These are phyloP conservation scores for Leptinotarsa tumamoca DNA, from an alignment of 2,888 invertebrate genomes.

Conservation along the genomic window DNA sequence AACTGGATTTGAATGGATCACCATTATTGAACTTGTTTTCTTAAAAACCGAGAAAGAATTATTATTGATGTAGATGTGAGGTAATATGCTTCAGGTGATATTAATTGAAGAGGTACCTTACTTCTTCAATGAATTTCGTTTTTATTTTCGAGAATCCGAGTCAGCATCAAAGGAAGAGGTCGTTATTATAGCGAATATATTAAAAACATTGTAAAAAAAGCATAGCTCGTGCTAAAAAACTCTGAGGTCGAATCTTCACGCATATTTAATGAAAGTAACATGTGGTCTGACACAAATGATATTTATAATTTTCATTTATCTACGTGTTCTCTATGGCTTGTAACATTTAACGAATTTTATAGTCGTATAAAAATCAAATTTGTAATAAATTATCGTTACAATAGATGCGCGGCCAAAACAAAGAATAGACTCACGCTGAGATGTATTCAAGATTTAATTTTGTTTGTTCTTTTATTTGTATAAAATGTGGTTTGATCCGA, in stretches of 20 bases:
- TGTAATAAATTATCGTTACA: conserved; percentile 54
- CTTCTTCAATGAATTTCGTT: too few relatives aligned
- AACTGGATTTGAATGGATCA: too few relatives aligned
- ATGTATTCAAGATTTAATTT: conserved; percentile 54
- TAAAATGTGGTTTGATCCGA: conserved; percentile 54
- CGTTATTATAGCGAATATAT: conserved; percentile 10
- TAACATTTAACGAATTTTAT: conserved; percentile 49
- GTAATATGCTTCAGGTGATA: too few relatives aligned
- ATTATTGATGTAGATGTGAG: too few relatives aligned
- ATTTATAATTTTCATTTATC: conserved; percentile 46
- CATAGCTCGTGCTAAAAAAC: conserved; percentile 33
- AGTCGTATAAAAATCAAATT: conserved; percentile 53
- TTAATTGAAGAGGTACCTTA: too few relatives aligned
- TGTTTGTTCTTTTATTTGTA: conserved; percentile 56
- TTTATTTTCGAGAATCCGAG: too few relatives aligned
- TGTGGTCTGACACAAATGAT: conserved; percentile 40
- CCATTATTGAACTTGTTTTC: too few relatives aligned
- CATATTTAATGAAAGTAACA: conserved; percentile 42
- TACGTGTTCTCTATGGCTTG: conserved; percentile 42
- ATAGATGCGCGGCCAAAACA: conserved; percentile 54
- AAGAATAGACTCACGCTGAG: conserved; percentile 53
- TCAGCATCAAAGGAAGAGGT: background rate
- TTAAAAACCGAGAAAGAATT: too few relatives aligned
- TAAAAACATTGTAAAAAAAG: background rate
- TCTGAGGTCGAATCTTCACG: conserved; percentile 25